Evolutionary conservation across 2,888 invertebrate species (phyloP).

Genomic region (Camponotus fellah): DNA sequence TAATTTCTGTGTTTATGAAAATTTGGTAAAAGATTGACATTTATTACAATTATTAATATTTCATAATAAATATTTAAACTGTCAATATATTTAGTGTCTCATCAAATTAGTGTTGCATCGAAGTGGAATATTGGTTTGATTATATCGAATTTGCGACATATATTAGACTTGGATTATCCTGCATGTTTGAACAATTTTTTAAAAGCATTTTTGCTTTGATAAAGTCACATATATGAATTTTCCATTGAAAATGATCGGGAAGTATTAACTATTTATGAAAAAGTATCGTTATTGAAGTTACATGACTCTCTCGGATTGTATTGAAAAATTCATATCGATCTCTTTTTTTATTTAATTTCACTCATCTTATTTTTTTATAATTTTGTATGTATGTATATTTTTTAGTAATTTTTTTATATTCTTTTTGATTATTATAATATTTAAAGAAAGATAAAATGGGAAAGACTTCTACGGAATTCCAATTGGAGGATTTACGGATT

Average conservation of each 20-base stretch:
- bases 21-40: neutral
- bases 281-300: neutral
- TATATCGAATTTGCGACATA: conserved; percentile 3
- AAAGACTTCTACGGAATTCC: neutral
- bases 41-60: neutral
- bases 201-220: neutral
- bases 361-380: neutral
- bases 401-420: neutral
- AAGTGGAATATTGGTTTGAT: neutral
- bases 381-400: neutral
- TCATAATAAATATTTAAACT: neutral
- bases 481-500: neutral
- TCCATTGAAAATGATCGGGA: neutral
- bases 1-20: neutral
- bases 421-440: neutral
- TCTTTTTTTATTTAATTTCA: neutral
- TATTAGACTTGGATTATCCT: neutral
- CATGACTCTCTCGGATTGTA: neutral
- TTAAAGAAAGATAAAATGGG: neutral
- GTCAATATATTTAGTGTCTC: neutral
- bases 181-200: neutral
- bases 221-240: neutral
- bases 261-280: neutral
- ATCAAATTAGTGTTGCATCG: neutral
- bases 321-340: neutral